A percentile compares a stretch with the other conserved stretches of the same genome.
Conservation (phyloP, 2,113 vertebrate species). For the Climacteris rufus region DNA sequence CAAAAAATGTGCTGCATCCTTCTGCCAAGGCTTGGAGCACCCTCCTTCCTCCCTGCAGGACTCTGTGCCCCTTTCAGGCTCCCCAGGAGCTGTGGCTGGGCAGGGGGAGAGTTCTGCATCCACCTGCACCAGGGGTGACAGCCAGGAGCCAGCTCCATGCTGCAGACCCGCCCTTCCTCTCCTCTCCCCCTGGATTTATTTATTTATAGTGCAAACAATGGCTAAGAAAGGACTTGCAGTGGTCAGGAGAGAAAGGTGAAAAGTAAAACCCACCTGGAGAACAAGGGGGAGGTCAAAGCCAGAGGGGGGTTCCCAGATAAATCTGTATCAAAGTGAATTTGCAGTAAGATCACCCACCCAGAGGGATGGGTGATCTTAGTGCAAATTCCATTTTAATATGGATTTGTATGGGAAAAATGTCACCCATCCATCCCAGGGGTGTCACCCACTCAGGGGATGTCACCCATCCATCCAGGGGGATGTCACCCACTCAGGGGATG, state of each 20-base stretch:
- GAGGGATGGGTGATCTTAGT: too few relatives aligned
- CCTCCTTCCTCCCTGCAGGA: background rate
- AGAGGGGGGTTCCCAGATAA: background rate
- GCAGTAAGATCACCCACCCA: background rate
- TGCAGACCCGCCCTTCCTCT: background rate
- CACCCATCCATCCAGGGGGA: too few relatives aligned
- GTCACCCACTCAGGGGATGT: too few relatives aligned
- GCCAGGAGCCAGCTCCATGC: background rate
- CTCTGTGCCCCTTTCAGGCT: background rate
- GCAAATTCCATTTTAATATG: too few relatives aligned
- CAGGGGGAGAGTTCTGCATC: background rate
- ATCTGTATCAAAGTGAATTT: fast-evolving
- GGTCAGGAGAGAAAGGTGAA: background rate
- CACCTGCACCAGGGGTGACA: background rate
- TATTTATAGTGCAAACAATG: background rate
- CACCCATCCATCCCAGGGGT: background rate
- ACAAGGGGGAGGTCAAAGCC: background rate
- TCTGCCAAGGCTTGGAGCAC: background rate
- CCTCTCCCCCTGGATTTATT: background rate
- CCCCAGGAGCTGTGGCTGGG: too few relatives aligned
- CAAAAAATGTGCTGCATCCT: fast-evolving
- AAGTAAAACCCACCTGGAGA: background rate
- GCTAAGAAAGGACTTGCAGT: background rate
- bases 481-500: background rate
- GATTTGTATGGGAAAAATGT: too few relatives aligned